These are phyloP conservation scores for Heteromormyrus szaboi DNA, from an alignment of 2,797 vertebrate species.

Conservation along the genomic window DNA sequence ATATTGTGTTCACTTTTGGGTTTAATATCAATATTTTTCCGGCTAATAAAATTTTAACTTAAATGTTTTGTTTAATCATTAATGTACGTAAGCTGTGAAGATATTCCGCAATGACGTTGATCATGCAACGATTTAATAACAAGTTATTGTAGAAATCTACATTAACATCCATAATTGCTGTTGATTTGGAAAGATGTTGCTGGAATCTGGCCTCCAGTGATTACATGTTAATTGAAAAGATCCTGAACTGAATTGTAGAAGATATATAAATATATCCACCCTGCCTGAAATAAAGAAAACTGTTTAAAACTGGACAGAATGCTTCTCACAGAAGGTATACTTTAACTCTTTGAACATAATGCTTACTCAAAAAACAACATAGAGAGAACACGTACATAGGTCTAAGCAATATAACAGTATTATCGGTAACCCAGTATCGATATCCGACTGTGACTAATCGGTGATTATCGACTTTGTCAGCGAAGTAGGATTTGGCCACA, in stretches of 20 bases:
- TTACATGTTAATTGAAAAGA: not conserved
- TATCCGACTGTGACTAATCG: not conserved
- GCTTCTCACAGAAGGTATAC: not conserved
- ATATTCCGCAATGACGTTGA: not conserved
- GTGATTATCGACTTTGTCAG: not conserved
- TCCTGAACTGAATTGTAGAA: not conserved
- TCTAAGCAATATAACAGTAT: not conserved
- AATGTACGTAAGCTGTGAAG: not conserved
- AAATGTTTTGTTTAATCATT: not conserved
- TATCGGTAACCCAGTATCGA: not conserved
- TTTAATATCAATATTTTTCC: not conserved
- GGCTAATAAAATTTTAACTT: not conserved
- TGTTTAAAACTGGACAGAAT: not conserved
- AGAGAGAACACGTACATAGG: not conserved
- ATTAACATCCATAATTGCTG: not conserved
- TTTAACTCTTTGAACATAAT: not conserved
- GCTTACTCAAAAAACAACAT: not conserved
- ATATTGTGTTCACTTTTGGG: not conserved
- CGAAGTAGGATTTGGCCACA: not conserved
- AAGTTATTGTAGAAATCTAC: not conserved
- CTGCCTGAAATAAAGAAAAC: not conserved
- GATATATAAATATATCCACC: not conserved
- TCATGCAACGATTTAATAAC: not conserved
- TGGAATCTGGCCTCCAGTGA: not conserved
- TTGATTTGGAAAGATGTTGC: not conserved